Evolutionary conservation across 2,888 invertebrate species (phyloP).

Genomic region (Chrysina gloriosa): DNA sequence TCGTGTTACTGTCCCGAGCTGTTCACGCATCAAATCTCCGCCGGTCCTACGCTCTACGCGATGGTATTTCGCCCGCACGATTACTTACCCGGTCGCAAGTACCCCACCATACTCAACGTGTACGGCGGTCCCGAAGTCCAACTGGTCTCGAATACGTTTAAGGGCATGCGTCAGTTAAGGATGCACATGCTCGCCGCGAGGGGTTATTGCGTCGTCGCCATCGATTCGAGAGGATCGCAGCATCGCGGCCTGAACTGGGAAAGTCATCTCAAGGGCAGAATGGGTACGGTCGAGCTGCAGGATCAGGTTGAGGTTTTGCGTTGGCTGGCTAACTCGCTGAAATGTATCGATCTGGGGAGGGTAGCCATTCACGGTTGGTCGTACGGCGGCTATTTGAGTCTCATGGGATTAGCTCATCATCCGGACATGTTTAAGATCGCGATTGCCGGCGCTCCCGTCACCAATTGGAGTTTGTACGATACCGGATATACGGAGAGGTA

Average conservation of each 20-base stretch:
- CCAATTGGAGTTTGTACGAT: slow-evolving; percentile 97
- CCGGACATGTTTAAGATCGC: slow-evolving; percentile 95
- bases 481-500: slow-evolving; percentile 99
- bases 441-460: slow-evolving; percentile 97
- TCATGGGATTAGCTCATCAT: slow-evolving; percentile 93
- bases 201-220: slow-evolving; percentile 95
- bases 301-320: slow-evolving; percentile 94
- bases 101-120: slow-evolving; percentile 95
- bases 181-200: slow-evolving; percentile 96
- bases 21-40: slow-evolving; percentile 75
- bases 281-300: slow-evolving; percentile 93
- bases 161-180: slow-evolving; percentile 91
- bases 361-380: slow-evolving; percentile 99
- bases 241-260: slow-evolving; percentile 95
- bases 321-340: slow-evolving; percentile 84
- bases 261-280: slow-evolving; percentile 85
- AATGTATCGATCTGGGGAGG: slow-evolving; percentile 90
- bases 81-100: slow-evolving; percentile 74
- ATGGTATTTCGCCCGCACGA: slow-evolving; percentile 91
- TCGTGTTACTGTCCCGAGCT: slow-evolving; percentile 78
- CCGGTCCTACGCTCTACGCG: slow-evolving; percentile 81
- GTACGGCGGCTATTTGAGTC: slow-evolving; percentile 96
- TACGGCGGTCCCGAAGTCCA: slow-evolving; percentile 99
- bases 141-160: slow-evolving; percentile 94
- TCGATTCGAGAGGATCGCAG: slow-evolving; percentile 96